Percentiles rank a stretch among this genome's conserved stretches.
phyloP scores from a whole-genome alignment of 2,888 invertebrate species.

The Palloptera scutellata region DNA sequence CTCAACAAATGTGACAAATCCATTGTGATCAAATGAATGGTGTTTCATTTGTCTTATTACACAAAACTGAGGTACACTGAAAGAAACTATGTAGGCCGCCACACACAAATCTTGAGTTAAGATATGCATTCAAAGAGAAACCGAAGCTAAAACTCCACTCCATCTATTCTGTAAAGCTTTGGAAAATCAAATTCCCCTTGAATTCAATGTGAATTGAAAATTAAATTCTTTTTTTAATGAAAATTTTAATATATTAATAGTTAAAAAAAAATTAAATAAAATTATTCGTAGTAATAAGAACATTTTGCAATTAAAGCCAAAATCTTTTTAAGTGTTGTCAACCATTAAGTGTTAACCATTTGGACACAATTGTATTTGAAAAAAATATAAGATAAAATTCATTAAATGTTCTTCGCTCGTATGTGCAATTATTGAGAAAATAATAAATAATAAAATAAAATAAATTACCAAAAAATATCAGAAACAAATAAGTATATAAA shows the following conservation, averaged over 20 bases:
- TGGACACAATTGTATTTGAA: constrained; percentile 30
- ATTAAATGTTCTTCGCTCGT: constrained; percentile 33
- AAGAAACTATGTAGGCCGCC: no score
- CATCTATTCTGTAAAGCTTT: no score
- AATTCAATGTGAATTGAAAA: constrained; percentile 19
- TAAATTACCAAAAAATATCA: constrained; percentile 11
- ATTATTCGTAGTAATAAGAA: constrained; percentile 32
- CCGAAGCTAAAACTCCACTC: no score
- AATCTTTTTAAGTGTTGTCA: constrained; percentile 39
- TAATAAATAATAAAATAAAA: constrained; percentile 7
- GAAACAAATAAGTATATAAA: constrained; percentile 23
- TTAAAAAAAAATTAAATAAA: constrained; percentile 33
- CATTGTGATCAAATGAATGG: constrained; percentile 20
- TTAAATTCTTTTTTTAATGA: constrained; percentile 25
- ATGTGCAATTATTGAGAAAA: constrained; percentile 34
- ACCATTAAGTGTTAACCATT: constrained; percentile 31
- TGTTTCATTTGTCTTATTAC: neutral
- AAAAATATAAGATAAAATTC: constrained; percentile 27
- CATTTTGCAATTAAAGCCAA: constrained; percentile 36
- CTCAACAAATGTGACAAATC: constrained; percentile 24
- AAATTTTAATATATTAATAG: constrained; percentile 28
- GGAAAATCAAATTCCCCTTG: constrained; percentile 27
- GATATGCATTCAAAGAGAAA: no score
- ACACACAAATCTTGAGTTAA: no score
- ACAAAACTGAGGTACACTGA: no score